Base-by-base conservation (phyloP, 2,797 vertebrate species). In the Cephalopachus bancanus region DNA sequence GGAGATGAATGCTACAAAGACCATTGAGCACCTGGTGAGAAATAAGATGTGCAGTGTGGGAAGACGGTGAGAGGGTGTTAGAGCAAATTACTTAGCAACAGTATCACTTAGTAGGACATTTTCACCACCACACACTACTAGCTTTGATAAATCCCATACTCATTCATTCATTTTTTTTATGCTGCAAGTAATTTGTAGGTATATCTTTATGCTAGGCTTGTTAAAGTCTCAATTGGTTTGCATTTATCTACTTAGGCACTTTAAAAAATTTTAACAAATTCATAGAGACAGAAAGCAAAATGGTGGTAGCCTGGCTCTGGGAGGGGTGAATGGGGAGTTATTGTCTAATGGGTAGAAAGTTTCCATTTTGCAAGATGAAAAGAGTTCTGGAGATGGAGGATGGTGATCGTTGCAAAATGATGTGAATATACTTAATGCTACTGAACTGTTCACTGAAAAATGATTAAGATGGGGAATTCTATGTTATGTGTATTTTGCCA, bases 221-320 rank as follows among this genome's bases (percentile, higher is more conserved):
- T 72, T 78, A 86, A 94, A 69, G 15, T 87, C 65, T 95, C 57
- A 26, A 4, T 26, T 65, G n/a, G 37, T 93, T 96, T 89, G 37
- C 49, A 67, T 91, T 95, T 86, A 93, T 87, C 69, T 15, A 91
- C 59, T 72, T 87, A 57, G 1, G 71, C 5, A 69, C 33, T 83
- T 92, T 37, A 96, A 72, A 55, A 87, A 83, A 86, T 67, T 60
- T 93, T 65, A 65, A 10, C 33, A 83, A 93, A 71, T 86, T 94
- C 59, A 69, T 30, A 81, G 24, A 79, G 64, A 86, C 69, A 60
- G 72, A 69, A 93, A 91, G 75, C 37, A n/a, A 64, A 71, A 85
- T 20, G 15, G 17, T 44, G 26, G 22, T 55, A 93, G 60, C 26
- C 44, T 69, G 71, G 53, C 28, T 22, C n/a, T 15, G 20, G n/a